phyloP scores from a whole-genome alignment of 2,797 vertebrate genomes.

The Antrozous pallidus region DNA sequence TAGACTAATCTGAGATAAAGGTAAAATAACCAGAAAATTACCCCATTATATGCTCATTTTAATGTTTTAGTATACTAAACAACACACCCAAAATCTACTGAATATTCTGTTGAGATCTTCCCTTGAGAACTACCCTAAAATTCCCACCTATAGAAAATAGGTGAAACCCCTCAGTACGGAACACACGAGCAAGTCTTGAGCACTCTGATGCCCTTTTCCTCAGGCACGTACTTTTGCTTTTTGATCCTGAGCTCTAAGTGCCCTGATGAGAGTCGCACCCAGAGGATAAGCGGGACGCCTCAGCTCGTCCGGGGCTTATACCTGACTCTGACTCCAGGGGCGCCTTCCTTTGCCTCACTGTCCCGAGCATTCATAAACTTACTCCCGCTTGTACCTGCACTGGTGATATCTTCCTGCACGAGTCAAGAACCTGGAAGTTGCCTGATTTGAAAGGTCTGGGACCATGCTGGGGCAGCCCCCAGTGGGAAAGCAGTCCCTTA shows the following conservation, averaged over 20 bases:
- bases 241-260: not conserved
- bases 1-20: not conserved
- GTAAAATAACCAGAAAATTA: not conserved
- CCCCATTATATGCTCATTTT: not conserved
- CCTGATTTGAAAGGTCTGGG: not conserved
- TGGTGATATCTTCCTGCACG: not conserved
- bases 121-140: not conserved
- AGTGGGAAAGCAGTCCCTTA: not conserved
- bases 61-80: not conserved
- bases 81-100: not conserved
- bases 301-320: accelerated
- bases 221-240: not conserved
- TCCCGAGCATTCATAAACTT: not conserved
- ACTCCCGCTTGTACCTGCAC: not conserved
- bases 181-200: not conserved
- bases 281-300: no score
- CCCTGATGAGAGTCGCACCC: not conserved
- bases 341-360: not conserved
- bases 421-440: not conserved
- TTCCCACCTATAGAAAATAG: not conserved
- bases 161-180: not conserved
- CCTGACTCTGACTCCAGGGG: not conserved
- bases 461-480: not conserved
- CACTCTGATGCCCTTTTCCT: not conserved
- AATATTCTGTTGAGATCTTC: not conserved